These are phyloP conservation scores for Chironomus tentans DNA, from an alignment of 2,888 invertebrate genomes.

Conservation along the genomic window DNA sequence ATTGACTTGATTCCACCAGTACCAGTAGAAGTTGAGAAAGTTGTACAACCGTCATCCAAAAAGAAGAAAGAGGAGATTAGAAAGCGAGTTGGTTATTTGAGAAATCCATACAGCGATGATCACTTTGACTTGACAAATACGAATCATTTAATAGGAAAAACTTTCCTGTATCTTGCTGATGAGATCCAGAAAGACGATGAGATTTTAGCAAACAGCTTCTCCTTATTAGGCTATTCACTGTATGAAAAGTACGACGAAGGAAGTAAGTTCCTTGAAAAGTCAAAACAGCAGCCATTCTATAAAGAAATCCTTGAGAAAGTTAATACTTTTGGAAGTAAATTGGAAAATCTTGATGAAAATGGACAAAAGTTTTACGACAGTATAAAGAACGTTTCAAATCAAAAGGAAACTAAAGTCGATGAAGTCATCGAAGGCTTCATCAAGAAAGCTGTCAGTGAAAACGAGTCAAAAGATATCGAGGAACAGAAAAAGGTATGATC, in stretches of 20 bases:
- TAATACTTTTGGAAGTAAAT: slow-evolving; percentile 36
- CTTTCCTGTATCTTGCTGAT: slow-evolving; percentile 45
- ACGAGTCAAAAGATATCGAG: slow-evolving; percentile 39
- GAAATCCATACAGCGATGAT: slow-evolving; percentile 78
- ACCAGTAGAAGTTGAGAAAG: slow-evolving; percentile 38
- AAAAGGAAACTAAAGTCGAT: slow-evolving; percentile 33
- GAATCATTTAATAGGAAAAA: slow-evolving; percentile 69
- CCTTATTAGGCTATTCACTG: slow-evolving; percentile 56
- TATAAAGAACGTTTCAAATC: slow-evolving; percentile 30
- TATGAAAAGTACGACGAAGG: slow-evolving; percentile 57
- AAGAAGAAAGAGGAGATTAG: slow-evolving; percentile 44
- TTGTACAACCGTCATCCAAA: slow-evolving; percentile 41
- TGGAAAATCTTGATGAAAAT: slow-evolving; percentile 40
- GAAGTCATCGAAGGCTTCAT: slow-evolving; percentile 33
- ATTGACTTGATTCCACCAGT: slow-evolving; percentile 29
- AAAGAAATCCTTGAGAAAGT: slow-evolving; percentile 40
- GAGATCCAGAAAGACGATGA: slow-evolving; percentile 28
- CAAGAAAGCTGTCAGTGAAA: slow-evolving; percentile 35
- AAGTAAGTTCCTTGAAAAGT: slow-evolving; percentile 32
- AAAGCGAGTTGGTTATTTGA: slow-evolving; percentile 66
- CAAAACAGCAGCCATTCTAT: slow-evolving; percentile 37
- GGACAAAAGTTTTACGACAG: slow-evolving; percentile 30
- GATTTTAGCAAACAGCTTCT: slow-evolving; percentile 46
- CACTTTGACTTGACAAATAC: slow-evolving; percentile 78
- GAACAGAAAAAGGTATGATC: slow-evolving; percentile 39